Evolutionary conservation across 2,888 invertebrate genomes (phyloP), one percentile per base, ranked within the genome.

Genomic region (Allacma fusca): DNA sequence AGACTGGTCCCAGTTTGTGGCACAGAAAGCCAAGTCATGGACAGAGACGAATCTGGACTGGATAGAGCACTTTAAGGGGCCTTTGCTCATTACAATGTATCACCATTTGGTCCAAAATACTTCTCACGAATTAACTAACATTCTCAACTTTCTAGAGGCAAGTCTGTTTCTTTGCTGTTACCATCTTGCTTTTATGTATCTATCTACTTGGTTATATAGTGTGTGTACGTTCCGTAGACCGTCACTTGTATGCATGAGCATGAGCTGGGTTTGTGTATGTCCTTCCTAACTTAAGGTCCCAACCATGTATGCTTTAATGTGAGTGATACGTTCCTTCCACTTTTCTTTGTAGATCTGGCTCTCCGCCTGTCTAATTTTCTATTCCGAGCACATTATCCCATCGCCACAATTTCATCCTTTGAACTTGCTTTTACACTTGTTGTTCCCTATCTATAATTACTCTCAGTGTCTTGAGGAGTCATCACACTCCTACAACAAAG

Each of bases 1-100:
- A 92, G 93, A 91, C 85, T 93, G 93, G 93, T 88, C 90, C 68
- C 89, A 89, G 77, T 92, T 93, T 86, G 93, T 93, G 29, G 87
- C 88, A 44, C 90, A 89, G 29, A 91, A 92, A 85, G 87, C 92
- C 59, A 86, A 88, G 26, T 89, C 89, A 29, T 94, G 93, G 93
- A 90, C 91, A 86, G 88, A 89, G 40, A 90, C 92, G 83, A 92
- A 93, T 85, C 86, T 90, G 44, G 89, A 91, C 84, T 94, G 93
- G 93, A 88, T 93, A 80, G 88, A 89, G 75, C 89, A 90, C 84
- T 93, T 92, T 86, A 88, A 89, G 1, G 92, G 92, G 16, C 90
- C 91, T 4, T 87, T 92, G 57, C 91, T 91, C 85, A 89, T 93
- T 28, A 89, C 93, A 72, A 91, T 91, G 86, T 93, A 93, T 86